Evolutionary conservation across 2,888 invertebrate species (phyloP), one percentile per base, ranked within the genome.

Genomic region (Neoaliturus tenellus): DNA sequence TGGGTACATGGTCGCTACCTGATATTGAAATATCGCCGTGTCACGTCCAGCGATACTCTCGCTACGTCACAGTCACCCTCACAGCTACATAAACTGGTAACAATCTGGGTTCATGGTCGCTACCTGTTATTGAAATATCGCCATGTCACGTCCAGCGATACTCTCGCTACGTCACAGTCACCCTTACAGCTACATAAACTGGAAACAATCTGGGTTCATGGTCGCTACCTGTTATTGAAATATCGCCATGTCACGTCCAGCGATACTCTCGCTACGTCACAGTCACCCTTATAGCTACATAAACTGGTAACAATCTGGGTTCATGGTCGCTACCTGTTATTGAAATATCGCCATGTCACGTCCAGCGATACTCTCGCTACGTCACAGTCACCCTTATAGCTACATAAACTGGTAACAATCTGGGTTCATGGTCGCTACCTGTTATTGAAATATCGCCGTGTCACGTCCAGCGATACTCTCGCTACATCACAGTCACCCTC

Each of bases 101-200:
- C 14, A 10, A 23, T 28, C 23, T 58, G 14, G 23, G 3, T n/a
- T 20, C 1, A 8, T 12, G 10, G 25, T 58, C 58, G 58, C 58
- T 58, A 58, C 58, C 58, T 23, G 58, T 23, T 58, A 58, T 14
- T 58, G 58, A 58, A 58, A 58, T 58, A 58, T 58, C 58, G 58
- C 58, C 58, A 28, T 28, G 58, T 58, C 58, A 6, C 58, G 58
- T 58, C 58, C 58, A 58, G 25, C 23, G 58, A 58, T 58, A 58
- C 58, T 28, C 58, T 3, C 25, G 58, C 25, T 58, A 58, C 28
- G 58, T 58, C 28, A 58, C 58, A 28, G 58, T 28, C 25, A 58
- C 14, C 58, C 58, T 8, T 25, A 58, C 25, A 4, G 25, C 25
- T 58, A 20, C 25, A 23, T 58, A 20, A 4, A 58, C 58, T 23